Conservation (phyloP, 1,140 invertebrate genomes). For the Drosophila chauvacae region DNA sequence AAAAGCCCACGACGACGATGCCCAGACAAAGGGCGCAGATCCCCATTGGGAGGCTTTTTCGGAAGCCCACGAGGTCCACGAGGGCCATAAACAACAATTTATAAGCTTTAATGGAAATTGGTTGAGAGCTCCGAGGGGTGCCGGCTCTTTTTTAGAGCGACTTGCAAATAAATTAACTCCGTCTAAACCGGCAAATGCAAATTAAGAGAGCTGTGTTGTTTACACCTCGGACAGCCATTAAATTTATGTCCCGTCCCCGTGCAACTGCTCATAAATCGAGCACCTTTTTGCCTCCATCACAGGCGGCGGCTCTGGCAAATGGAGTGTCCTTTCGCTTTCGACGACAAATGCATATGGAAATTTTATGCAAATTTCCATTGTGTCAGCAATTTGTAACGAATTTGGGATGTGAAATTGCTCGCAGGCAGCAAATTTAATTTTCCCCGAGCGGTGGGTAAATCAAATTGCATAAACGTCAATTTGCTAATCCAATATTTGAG, state of each 20-base stretch:
- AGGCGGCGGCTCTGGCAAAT: constrained; percentile 37
- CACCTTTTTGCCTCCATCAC: constrained; percentile 22
- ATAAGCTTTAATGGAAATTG: constrained; percentile 80
- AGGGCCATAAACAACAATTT: constrained; percentile 79
- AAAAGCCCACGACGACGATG: constrained; percentile 24
- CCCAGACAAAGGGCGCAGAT: constrained; percentile 12
- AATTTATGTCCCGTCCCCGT: constrained; percentile 46
- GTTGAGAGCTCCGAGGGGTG: constrained; percentile 46
- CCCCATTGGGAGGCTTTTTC: constrained; percentile 14
- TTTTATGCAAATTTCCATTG: constrained; percentile 78
- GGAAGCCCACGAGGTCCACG: constrained; percentile 6
- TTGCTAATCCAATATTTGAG: constrained; percentile 62
- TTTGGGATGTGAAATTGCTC: constrained; percentile 69
- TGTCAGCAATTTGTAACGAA: constrained; percentile 78
- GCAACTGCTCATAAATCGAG: constrained; percentile 60
- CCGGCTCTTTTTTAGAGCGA: constrained; percentile 5
- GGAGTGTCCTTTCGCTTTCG: constrained; percentile 51
- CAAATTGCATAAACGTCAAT: constrained; percentile 82
- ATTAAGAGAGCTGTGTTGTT: constrained; percentile 58
- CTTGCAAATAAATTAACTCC: constrained; percentile 70
- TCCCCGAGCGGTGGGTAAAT: constrained; percentile 63
- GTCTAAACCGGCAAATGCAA: constrained; percentile 42
- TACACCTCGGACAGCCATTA: constrained; percentile 54
- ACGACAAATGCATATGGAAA: constrained; percentile 72
- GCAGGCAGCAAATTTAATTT: constrained; percentile 68